phyloP scores from a whole-genome alignment of 2,888 invertebrate genomes.

The Cheilosia impressa region DNA sequence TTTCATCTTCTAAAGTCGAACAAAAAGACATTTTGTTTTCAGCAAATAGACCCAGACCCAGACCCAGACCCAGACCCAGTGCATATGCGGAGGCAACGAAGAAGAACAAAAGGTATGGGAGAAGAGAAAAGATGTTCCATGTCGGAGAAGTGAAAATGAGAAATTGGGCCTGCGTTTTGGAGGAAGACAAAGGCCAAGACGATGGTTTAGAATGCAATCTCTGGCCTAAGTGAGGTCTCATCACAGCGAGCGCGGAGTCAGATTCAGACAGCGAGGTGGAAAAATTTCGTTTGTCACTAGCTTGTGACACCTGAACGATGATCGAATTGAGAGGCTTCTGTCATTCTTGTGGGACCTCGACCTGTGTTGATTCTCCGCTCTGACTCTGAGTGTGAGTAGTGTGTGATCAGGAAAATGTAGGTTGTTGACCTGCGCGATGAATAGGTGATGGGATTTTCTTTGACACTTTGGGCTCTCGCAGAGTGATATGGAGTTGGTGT shows the following conservation, averaged over 20 bases:
- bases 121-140: constrained; percentile 38
- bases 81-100: background rate
- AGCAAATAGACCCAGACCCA: constrained; percentile 36
- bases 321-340: constrained; percentile 38
- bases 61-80: background rate
- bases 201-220: constrained; percentile 66
- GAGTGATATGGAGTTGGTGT: constrained; percentile 69
- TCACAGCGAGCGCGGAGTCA: constrained; percentile 24
- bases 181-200: constrained; percentile 48
- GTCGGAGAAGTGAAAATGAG: constrained; percentile 68
- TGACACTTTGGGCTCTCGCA: constrained; percentile 50
- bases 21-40: constrained; percentile 61
- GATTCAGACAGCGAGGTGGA: constrained; percentile 30
- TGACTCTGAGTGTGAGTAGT: too few species aligned
- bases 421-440: constrained; percentile 67
- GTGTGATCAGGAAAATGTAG: constrained; percentile 17
- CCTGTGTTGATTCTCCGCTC: constrained; percentile 23
- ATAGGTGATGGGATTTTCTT: constrained; percentile 67
- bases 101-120: background rate
- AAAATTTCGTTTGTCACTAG: constrained; percentile 65
- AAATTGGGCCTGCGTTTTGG: constrained; percentile 61
- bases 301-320: constrained; percentile 58
- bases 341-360: constrained; percentile 17
- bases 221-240: constrained; percentile 46
- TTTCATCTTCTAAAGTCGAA: constrained; percentile 55